A percentile compares a stretch with the other conserved stretches of the same genome.
These are phyloP conservation scores for Yponomeuta malinellus DNA, from an alignment of 2,888 invertebrate genomes.

Conservation along the genomic window DNA sequence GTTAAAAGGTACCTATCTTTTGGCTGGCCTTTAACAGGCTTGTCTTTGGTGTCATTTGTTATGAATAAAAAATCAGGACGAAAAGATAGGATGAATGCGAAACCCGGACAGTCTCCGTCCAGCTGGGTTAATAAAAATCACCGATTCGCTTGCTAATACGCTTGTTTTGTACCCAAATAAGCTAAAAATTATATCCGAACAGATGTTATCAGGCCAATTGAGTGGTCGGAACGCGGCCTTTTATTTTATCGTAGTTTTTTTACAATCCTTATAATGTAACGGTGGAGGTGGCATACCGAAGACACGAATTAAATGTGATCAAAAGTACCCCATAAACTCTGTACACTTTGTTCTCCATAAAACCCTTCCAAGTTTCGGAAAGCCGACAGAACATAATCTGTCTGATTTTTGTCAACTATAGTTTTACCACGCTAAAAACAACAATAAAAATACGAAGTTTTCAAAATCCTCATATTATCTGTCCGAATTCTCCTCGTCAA, in stretches of 20 bases:
- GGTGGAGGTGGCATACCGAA: slow-evolving; percentile 10
- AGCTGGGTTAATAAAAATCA: slow-evolving; percentile 33
- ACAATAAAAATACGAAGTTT: too few species aligned
- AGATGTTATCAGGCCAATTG: slow-evolving; percentile 44
- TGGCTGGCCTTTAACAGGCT: too few species aligned
- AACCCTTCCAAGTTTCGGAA: neutral
- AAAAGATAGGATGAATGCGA: neutral
- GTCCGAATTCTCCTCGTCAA: too few species aligned
- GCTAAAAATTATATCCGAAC: slow-evolving; percentile 38
- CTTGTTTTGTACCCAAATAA: slow-evolving; percentile 46
- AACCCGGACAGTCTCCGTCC: slow-evolving; percentile 17
- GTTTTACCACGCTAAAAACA: too few species aligned
- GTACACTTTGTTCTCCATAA: neutral
- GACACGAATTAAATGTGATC: neutral
- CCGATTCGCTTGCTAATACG: slow-evolving; percentile 51
- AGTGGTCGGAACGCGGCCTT: slow-evolving; percentile 33
- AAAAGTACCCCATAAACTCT: neutral
- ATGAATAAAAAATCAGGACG: too few species aligned
- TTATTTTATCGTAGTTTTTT: slow-evolving; percentile 48
- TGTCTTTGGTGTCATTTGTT: too few species aligned
- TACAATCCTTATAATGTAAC: slow-evolving; percentile 20
- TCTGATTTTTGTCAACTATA: too few species aligned
- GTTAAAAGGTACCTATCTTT: too few species aligned
- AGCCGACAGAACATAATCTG: neutral
- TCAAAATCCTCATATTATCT: too few species aligned